Evolutionary conservation across 1,140 invertebrate genomes (phyloP), one percentile per base, ranked within the genome.

Genomic region (Cotesia vestalis): DNA sequence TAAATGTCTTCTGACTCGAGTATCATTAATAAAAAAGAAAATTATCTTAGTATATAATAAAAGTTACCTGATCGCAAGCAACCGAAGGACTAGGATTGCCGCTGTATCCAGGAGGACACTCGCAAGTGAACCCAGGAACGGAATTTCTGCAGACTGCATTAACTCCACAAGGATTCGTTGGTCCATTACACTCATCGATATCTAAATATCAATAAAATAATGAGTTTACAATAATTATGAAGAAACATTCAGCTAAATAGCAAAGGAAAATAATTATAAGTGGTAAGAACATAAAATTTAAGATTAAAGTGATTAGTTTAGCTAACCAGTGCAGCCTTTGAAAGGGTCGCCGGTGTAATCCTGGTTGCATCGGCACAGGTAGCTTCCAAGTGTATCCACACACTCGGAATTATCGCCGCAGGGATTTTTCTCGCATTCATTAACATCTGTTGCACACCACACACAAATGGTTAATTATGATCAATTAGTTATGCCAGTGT

Each of bases 81-180:
- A 96, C 91, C 87, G 93, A 89, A 14, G 94, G 90, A 83, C 92
- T 90, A 8, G 95, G 93, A 82, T 94, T 93, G 0, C 91, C 93
- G 80, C 90, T 90, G 83, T 93, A 99, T 71, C 97, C 97, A 85
- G 95, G 92, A 34, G 94, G 94, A 80, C 95, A 97, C 35, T 93
- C 80, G 79, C 96, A 97, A 74, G 92, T 94, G 83, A 94, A 98
- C 68, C 95, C 95, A 2, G 96, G 96, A 4, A 89, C 87, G 0
- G 91, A 86, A 81, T 99, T 98, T 79, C 95, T 92, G 85, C 96
- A 99, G 63, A 94, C 88, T 0, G 96, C 96, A 79, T 96, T 91
- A 4, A 88, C 87, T 6, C 95, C 95, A 83, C 97, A 98, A 1
- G 96, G 92, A 77, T 90, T 93, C 71, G 95, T 92, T 74, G 94